Evolutionary conservation across 2,113 vertebrate genomes (phyloP), one percentile per base, ranked within the genome.

Genomic region (Machaerirhynchus nigripectus): DNA sequence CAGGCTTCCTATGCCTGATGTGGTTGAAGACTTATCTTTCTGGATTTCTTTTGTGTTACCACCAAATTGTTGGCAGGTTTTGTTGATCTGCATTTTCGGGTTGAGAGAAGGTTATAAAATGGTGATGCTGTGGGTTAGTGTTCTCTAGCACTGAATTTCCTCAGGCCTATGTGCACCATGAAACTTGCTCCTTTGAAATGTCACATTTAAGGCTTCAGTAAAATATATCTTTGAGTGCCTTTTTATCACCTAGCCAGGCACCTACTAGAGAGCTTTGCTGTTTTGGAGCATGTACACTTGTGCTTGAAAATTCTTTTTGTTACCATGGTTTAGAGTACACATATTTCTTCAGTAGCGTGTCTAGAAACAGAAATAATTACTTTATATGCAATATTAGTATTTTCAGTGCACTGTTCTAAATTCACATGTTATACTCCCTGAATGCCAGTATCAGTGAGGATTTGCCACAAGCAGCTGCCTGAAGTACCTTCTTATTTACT

Each of bases 81-180:
- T 53, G 47, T 69, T 53, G 4, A 30, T 15, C 18, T 78, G 13
- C 13, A 42, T 61, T 85, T 94, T 55, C 2, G 0, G 4, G 3
- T n/a, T 49, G 37, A 83, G 39, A 31, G 16, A 15, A 82, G 21
- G 19, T 52, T 56, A 47, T 61, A 49, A 69, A 84, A 23, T 6
- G 2, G 30, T 44, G 27, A n/a, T 60, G 7, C n/a, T 74, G 10
- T 2, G 2, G 35, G 15, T 52, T 0, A 0, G 12, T 7, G 6
- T 21, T 52, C 16, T 70, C 8, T 30, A 28, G 39, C 21, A 40
- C 23, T 55, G 42, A 67, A 67, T 67, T 88, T n/a, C 13, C 15
- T 80, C 28, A 44, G 31, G 23, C 11, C 47, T 49, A 2, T 1
- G 3, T 24, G 20, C 44, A 40, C 37, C 22, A 35, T 16, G 15